Conservation (phyloP, 2,888 invertebrate genomes). For the Chymomyza caudatula region DNA sequence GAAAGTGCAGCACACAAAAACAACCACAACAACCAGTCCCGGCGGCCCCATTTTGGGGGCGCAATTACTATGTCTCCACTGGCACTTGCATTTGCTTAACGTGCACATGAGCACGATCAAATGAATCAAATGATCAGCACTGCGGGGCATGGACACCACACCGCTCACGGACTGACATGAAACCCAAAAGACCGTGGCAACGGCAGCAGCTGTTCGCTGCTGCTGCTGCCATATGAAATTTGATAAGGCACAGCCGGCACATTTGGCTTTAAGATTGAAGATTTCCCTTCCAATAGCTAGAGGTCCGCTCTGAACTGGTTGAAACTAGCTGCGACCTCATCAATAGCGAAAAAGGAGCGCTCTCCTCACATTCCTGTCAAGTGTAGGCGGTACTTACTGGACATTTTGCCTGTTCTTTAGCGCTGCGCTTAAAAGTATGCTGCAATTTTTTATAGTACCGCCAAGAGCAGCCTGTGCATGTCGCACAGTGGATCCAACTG, state of each 20-base stretch:
- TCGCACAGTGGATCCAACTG: neutral
- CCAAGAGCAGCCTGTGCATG: no score
- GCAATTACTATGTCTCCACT: neutral
- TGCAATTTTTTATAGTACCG: neutral
- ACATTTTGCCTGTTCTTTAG: neutral
- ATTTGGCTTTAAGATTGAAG: neutral
- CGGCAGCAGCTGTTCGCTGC: no score
- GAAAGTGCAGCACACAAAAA: neutral
- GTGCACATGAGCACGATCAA: slow-evolving; percentile 48
- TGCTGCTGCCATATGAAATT: neutral
- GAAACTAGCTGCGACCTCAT: neutral
- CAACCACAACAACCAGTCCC: neutral
- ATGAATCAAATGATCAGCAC: slow-evolving; percentile 13
- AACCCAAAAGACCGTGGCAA: neutral
- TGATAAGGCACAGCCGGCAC: neutral
- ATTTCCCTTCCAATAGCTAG: no score
- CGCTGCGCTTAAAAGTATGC: slow-evolving; percentile 34
- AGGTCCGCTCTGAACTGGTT: neutral
- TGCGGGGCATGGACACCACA: neutral
- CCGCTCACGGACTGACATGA: neutral
- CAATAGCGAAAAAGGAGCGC: neutral
- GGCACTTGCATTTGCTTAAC: neutral
- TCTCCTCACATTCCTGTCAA: no score
- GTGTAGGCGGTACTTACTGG: neutral
- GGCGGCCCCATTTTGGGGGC: neutral